phyloP scores from a whole-genome alignment of 2,797 vertebrate genomes.

The Manis crassicaudata region DNA sequence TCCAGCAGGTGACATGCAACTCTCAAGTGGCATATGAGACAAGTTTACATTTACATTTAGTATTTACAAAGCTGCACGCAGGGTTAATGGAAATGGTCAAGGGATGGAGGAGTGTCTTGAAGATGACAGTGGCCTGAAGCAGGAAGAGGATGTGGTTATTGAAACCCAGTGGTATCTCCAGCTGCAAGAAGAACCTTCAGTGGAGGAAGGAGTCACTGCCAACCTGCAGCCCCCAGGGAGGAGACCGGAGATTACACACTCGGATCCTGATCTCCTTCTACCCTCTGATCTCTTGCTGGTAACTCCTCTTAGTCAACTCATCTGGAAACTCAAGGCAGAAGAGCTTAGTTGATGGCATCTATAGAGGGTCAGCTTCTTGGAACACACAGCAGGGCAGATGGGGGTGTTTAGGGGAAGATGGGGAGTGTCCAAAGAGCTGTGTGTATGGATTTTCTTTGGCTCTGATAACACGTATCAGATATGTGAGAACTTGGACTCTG shows the following conservation, averaged over 20 bases:
- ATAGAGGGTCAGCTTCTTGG: background rate
- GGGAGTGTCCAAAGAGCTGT: background rate
- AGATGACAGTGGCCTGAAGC: background rate
- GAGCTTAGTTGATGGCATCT: background rate
- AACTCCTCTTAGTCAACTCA: background rate
- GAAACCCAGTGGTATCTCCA: background rate
- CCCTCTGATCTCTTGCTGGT: background rate
- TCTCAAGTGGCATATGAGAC: background rate
- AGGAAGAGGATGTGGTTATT: background rate
- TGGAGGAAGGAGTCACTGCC: background rate
- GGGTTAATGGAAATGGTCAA: background rate
- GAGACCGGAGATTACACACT: background rate
- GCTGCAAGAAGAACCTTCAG: background rate
- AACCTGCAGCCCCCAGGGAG: background rate
- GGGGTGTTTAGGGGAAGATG: background rate
- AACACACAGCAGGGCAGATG: background rate
- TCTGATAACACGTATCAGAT: background rate
- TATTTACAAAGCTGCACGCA: background rate
- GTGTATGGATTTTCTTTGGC: background rate
- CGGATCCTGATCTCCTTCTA: background rate
- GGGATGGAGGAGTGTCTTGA: background rate
- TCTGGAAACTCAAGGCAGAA: background rate
- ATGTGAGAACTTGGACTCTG: background rate
- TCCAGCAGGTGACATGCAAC: background rate
- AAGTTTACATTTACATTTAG: background rate